phyloP scores from a whole-genome alignment of 2,888 invertebrate species.

The Cenopis cana region DNA sequence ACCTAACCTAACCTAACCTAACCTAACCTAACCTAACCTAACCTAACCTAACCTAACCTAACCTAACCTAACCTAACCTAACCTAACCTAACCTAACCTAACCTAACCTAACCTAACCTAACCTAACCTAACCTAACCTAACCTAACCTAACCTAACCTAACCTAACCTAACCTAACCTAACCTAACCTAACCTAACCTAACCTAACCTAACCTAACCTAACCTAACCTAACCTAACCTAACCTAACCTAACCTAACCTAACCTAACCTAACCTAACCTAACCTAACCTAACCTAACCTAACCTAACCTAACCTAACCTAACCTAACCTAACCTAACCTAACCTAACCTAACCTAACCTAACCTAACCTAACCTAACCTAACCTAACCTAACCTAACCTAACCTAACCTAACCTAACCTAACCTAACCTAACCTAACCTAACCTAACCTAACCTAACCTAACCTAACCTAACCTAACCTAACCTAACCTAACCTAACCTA shows the following conservation, averaged over 20 bases:
- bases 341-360: conserved; percentile 11
- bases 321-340: conserved; percentile 4
- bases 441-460: neutral
- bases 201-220: neutral
- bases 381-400: neutral
- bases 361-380: neutral
- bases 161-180: conserved; percentile 11
- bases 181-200: neutral
- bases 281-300: conserved; percentile 11
- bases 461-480: conserved; percentile 11
- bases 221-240: neutral
- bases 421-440: conserved; percentile 1
- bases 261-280: conserved; percentile 11
- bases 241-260: conserved; percentile 9
- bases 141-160: neutral
- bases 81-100: neutral
- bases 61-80: neutral
- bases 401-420: neutral
- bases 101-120: neutral
- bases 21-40: conserved; percentile 11
- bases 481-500: conserved; percentile 10
- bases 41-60: conserved; percentile 10
- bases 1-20: conserved; percentile 11
- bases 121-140: neutral
- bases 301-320: too few species aligned